Evolutionary conservation across 2,113 vertebrate species (phyloP).

Genomic region (Sporophila hypoxantha): DNA sequence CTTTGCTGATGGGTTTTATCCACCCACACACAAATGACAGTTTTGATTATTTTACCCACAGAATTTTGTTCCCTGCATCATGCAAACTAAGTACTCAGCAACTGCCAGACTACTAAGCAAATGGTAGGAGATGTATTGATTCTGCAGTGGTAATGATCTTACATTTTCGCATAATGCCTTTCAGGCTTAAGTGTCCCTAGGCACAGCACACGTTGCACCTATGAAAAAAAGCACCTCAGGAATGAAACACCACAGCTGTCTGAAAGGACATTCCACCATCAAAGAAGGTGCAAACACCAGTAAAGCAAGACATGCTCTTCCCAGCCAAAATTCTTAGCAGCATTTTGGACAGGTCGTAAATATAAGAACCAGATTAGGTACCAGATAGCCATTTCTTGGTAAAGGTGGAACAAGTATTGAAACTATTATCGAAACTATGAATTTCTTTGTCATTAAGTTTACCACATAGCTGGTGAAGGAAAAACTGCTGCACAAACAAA

Average conservation of each 20-base stretch:
- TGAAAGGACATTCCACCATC: not conserved
- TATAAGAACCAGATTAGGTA: not conserved
- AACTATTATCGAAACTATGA: not conserved
- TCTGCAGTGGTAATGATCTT: not conserved
- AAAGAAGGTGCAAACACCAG: not conserved
- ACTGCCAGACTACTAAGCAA: not conserved
- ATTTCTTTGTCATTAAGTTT: not conserved
- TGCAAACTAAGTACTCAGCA: not conserved
- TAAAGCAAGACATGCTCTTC: not conserved
- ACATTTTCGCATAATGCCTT: conserved; percentile 2
- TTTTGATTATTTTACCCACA: not conserved
- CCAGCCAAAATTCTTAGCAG: not conserved
- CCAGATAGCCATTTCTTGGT: not conserved
- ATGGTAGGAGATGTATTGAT: not conserved
- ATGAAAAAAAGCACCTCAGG: not conserved
- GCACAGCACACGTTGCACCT: not conserved
- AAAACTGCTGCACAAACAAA: not conserved
- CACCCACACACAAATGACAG: not conserved
- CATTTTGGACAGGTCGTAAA: not conserved
- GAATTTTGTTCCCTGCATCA: not conserved
- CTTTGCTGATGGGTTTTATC: not conserved
- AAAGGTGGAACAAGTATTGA: not conserved
- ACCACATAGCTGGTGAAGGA: not conserved
- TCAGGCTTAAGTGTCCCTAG: not conserved
- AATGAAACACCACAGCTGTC: not conserved